Conservation (phyloP, 2,797 vertebrate genomes). For the Monodelphis domestica region DNA sequence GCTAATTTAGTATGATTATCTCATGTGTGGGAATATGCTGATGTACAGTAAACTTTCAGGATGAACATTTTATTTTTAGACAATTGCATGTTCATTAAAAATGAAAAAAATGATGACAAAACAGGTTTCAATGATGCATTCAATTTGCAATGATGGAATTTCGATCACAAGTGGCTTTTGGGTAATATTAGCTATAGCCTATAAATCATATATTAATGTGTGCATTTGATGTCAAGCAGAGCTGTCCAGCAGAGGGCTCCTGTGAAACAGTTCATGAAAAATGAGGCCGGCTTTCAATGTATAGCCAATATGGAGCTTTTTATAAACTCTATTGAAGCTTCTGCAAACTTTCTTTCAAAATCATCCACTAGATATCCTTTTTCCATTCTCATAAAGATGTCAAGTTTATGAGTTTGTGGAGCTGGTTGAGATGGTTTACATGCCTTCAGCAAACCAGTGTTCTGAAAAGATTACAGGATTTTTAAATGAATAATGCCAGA, state of each 20-base stretch:
- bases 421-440: not conserved
- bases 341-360: conserved; percentile 69
- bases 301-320: conserved; percentile 73
- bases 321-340: conserved; percentile 58
- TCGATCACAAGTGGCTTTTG: conserved; percentile 67
- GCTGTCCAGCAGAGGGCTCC: conserved; percentile 89
- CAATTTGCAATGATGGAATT: conserved; percentile 62
- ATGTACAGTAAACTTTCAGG: conserved; percentile 78
- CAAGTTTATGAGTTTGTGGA: conserved; percentile 39
- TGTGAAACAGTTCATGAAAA: conserved; percentile 86
- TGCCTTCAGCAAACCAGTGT: conserved; percentile 35
- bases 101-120: conserved; percentile 74
- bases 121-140: conserved; percentile 70
- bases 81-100: conserved; percentile 72
- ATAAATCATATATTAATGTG: conserved; percentile 65
- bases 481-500: conserved; percentile 56
- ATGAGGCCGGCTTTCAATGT: conserved; percentile 72
- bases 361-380: conserved; percentile 44
- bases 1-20: conserved; percentile 81
- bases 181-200: conserved; percentile 62
- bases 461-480: conserved; percentile 30
- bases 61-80: conserved; percentile 80
- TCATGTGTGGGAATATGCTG: conserved; percentile 72
- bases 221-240: conserved; percentile 56
- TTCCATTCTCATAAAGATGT: conserved; percentile 9